These are phyloP conservation scores for Cetonia aurata DNA, from an alignment of 2,888 invertebrate genomes.

Conservation along the genomic window DNA sequence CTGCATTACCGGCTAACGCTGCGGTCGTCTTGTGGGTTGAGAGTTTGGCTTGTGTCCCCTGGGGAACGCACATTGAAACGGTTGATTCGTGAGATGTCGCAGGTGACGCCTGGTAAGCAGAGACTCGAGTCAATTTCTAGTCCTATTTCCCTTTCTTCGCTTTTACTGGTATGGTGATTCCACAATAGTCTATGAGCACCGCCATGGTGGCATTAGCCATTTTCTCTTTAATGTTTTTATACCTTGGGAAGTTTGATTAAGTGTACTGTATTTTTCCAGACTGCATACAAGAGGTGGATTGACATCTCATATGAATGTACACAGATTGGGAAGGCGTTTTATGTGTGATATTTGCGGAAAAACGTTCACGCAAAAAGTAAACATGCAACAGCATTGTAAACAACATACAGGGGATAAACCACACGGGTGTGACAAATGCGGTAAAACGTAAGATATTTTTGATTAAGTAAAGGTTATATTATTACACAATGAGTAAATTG, in stretches of 20 bases:
- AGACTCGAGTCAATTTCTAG: too few species aligned
- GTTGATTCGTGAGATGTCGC: too few species aligned
- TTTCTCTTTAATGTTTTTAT: too few species aligned
- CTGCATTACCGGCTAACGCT: too few species aligned
- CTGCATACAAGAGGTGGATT: constrained; percentile 65
- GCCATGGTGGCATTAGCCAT: too few species aligned
- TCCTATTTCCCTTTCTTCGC: too few species aligned
- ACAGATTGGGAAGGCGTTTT: constrained; percentile 64
- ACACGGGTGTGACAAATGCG: constrained; percentile 68
- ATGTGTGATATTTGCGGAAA: constrained; percentile 72
- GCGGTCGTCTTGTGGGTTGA: too few species aligned
- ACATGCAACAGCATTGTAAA: constrained; percentile 67
- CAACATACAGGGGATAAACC: constrained; percentile 67
- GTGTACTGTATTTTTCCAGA: constrained; percentile 53
- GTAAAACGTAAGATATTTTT: constrained; percentile 61
- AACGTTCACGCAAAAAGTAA: constrained; percentile 70
- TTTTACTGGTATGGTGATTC: too few species aligned
- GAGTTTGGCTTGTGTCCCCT: too few species aligned
- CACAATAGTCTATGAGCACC: too few species aligned
- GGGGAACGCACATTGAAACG: too few species aligned
- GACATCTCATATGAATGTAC: constrained; percentile 66
- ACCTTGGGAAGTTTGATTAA: background rate
- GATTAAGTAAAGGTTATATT: background rate
- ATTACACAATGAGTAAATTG: background rate
- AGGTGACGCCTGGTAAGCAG: too few species aligned